phyloP scores from a whole-genome alignment of 2,888 invertebrate species.

The Glyphotaelius pellucidus region DNA sequence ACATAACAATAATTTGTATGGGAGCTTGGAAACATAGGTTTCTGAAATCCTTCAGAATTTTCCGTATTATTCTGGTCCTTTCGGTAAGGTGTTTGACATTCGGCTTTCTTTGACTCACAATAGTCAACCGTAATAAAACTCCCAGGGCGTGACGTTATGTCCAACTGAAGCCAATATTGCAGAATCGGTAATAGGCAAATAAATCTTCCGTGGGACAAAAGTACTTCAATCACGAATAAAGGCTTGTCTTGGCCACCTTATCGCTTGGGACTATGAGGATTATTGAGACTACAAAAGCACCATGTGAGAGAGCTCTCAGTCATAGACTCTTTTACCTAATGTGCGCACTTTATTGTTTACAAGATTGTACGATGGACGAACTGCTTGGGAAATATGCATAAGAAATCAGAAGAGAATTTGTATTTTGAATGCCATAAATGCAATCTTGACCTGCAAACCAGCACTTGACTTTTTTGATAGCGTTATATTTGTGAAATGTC shows the following conservation, averaged over 20 bases:
- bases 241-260: neutral
- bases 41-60: neutral
- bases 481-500: no score
- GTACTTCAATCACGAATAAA: neutral
- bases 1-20: neutral
- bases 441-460: neutral
- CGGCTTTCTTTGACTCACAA: constrained; percentile 9
- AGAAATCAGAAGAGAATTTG: neutral
- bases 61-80: neutral
- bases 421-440: neutral
- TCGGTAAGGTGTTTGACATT: neutral
- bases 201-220: constrained; percentile 13
- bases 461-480: neutral
- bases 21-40: neutral
- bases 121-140: constrained; percentile 14
- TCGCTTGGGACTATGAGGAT: neutral
- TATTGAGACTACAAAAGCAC: neutral
- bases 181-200: constrained; percentile 19
- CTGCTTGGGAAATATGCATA: neutral
- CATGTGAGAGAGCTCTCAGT: neutral
- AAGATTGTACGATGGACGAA: neutral
- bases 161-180: constrained; percentile 11
- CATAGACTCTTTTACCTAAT: neutral
- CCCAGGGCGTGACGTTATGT: constrained; percentile 8
- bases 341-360: neutral